Conservation (phyloP, 2,113 vertebrate species). For the Acrocephalus arundinaceus region DNA sequence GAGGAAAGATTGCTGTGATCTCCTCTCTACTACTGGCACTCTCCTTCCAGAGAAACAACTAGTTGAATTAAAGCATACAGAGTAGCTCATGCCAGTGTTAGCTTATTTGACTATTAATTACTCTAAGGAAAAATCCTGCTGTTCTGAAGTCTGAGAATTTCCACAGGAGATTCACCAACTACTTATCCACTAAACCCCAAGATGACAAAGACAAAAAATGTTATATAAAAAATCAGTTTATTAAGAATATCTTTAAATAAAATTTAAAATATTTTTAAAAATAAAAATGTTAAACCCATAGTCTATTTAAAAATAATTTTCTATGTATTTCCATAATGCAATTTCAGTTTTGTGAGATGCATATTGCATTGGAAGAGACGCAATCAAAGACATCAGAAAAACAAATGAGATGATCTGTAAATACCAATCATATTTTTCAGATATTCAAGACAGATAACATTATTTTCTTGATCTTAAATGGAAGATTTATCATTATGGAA, state of each 20-base stretch:
- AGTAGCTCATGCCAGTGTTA: neutral
- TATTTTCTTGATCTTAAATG: neutral
- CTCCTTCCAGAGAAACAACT: neutral
- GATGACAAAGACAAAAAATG: neutral
- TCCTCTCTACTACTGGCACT: neutral
- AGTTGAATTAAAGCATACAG: neutral
- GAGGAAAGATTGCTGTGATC: neutral
- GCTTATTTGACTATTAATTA: neutral
- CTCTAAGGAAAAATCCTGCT: neutral
- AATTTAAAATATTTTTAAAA: neutral
- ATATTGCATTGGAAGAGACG: neutral
- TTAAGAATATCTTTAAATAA: neutral
- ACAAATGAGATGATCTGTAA: neutral
- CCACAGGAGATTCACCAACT: neutral
- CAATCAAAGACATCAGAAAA: constrained; percentile 3
- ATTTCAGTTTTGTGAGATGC: neutral
- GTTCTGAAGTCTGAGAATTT: neutral
- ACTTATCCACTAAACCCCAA: neutral
- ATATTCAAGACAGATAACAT: neutral
- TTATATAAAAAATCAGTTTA: neutral
- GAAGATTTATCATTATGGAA: neutral
- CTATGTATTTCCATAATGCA: neutral
- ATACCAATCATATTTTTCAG: neutral
- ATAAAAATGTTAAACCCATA: neutral
- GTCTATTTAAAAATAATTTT: neutral